phyloP scores from a whole-genome alignment of 2,888 invertebrate genomes.

The Oscheius sp. region DNA sequence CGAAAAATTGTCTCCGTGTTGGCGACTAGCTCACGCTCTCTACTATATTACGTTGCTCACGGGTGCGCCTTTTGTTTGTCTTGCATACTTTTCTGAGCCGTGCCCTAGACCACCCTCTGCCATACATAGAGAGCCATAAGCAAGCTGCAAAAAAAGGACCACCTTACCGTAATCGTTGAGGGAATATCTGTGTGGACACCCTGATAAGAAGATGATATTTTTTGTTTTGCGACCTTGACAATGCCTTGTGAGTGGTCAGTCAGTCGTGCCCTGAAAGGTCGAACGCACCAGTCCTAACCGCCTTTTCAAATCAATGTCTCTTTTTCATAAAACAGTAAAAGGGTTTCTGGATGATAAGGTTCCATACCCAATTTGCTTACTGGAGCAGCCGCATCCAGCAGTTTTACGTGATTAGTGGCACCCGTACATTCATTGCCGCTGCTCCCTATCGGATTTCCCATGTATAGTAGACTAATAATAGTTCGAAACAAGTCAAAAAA shows the following conservation, averaged over 20 bases:
- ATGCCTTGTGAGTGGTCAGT: slow-evolving; percentile 35
- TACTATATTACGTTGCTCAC: slow-evolving; percentile 33
- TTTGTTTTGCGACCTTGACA: slow-evolving; percentile 37
- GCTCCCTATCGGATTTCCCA: slow-evolving; percentile 26
- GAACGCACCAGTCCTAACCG: slow-evolving; percentile 18
- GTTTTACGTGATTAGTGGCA: slow-evolving; percentile 32
- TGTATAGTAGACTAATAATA: slow-evolving; percentile 31
- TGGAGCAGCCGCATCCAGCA: neutral
- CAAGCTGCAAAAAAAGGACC: slow-evolving; percentile 8
- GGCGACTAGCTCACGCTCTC: slow-evolving; percentile 27
- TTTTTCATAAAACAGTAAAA: neutral
- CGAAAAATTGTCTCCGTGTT: slow-evolving; percentile 20
- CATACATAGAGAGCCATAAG: slow-evolving; percentile 2
- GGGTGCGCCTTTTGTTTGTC: slow-evolving; percentile 32
- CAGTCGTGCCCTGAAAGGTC: slow-evolving; percentile 29
- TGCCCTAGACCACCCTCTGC: slow-evolving; percentile 5
- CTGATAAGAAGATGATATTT: slow-evolving; percentile 33
- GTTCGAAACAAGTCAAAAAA: neutral
- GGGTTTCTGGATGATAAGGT: no score
- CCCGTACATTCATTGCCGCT: slow-evolving; percentile 29
- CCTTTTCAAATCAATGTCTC: slow-evolving; percentile 28
- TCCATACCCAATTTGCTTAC: neutral
- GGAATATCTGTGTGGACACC: neutral
- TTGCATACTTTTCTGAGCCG: slow-evolving; percentile 35
- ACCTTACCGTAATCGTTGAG: neutral